Evolutionary conservation across 2,888 invertebrate species (phyloP).

Genomic region (Bugula neritina): DNA sequence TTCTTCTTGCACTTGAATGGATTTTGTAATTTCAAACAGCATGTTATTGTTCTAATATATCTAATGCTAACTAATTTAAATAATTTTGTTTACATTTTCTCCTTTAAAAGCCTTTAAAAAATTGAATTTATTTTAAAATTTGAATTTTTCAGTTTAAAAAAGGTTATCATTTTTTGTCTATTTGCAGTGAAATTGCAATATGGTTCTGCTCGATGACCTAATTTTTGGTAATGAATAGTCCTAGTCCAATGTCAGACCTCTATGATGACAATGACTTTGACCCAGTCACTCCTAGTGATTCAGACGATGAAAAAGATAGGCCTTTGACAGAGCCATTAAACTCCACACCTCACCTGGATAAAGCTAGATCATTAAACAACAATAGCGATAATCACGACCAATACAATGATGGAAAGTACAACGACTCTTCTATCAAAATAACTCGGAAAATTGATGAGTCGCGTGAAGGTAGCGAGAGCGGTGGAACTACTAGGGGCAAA

Average conservation of each 20-base stretch:
- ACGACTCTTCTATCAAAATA: not conserved
- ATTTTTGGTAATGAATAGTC: not conserved
- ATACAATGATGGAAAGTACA: not conserved
- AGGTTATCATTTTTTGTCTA: too few relatives aligned
- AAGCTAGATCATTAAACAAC: not conserved
- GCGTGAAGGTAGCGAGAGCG: not conserved
- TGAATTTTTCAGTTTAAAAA: too few relatives aligned
- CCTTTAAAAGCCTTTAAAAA: too few relatives aligned
- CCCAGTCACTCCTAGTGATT: not conserved
- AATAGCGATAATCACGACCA: not conserved
- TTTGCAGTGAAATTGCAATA: too few relatives aligned
- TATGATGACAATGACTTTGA: conserved; percentile 20
- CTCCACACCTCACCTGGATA: not conserved
- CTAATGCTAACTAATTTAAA: too few relatives aligned
- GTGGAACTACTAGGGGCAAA: not conserved
- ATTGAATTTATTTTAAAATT: too few relatives aligned
- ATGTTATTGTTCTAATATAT: too few relatives aligned
- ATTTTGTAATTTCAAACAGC: too few relatives aligned
- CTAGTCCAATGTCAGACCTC: not conserved
- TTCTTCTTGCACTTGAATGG: too few relatives aligned
- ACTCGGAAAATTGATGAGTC: too few relatives aligned
- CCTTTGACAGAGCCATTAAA: not conserved
- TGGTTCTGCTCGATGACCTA: too few relatives aligned
- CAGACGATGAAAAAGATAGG: not conserved
- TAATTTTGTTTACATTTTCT: too few relatives aligned